These are phyloP conservation scores for Seira sanloemensis DNA, from an alignment of 2,888 invertebrate species.

Conservation along the genomic window DNA sequence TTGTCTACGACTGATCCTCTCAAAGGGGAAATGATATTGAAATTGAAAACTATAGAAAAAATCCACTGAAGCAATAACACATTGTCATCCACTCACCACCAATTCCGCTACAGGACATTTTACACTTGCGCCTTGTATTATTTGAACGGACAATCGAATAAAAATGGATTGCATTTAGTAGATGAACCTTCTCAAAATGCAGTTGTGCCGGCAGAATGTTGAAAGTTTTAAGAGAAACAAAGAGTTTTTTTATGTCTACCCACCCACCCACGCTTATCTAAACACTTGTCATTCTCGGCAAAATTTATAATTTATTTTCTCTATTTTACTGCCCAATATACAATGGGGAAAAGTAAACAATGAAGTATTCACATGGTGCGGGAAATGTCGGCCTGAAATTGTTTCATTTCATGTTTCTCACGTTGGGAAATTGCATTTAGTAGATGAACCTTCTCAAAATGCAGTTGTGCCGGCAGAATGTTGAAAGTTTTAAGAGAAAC, in stretches of 20 bases:
- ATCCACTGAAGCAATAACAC: not conserved
- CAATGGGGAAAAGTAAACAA: too few relatives aligned
- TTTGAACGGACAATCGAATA: constrained; percentile 31
- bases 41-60: constrained; percentile 2
- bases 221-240: not conserved
- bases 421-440: constrained; percentile 17
- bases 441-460: not conserved
- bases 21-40: not conserved
- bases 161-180: constrained; percentile 8
- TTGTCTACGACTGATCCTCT: not conserved
- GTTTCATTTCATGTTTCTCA: not conserved
- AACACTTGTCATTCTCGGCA: too few relatives aligned
- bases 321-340: too few relatives aligned
- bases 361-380: too few relatives aligned
- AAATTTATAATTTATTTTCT: too few relatives aligned
- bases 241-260: not conserved
- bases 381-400: not conserved
- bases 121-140: constrained; percentile 23
- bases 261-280: not conserved
- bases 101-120: not conserved
- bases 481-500: not conserved
- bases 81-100: not conserved
- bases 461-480: not conserved
- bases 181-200: not conserved
- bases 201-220: not conserved